These are phyloP conservation scores for Cheilosia urbana DNA, from an alignment of 2,888 invertebrate species.

Conservation along the genomic window DNA sequence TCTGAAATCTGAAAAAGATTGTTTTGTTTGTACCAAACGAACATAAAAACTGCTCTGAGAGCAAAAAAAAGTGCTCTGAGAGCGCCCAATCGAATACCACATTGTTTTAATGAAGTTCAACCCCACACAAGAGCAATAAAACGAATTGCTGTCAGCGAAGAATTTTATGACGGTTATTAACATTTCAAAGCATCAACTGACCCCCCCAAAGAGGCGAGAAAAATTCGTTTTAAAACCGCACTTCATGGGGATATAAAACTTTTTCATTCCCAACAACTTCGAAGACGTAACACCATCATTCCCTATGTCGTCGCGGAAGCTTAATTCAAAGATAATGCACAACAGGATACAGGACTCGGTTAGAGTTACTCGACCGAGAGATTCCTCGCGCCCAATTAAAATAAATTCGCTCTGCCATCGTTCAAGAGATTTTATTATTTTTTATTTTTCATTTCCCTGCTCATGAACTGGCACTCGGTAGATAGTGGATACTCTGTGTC, in stretches of 20 bases:
- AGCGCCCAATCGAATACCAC: too few species aligned
- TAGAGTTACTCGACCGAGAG: not conserved
- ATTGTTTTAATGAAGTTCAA: too few species aligned
- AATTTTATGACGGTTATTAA: not conserved
- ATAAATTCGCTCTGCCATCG: not conserved
- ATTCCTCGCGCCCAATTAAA: not conserved
- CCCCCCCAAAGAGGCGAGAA: not conserved
- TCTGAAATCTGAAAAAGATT: too few species aligned
- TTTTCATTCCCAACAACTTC: not conserved
- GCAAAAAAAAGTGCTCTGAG: too few species aligned
- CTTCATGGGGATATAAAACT: not conserved
- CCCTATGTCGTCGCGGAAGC: not conserved
- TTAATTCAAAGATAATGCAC: not conserved
- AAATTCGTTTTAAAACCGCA: not conserved
- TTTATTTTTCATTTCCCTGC: not conserved
- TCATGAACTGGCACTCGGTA: not conserved
- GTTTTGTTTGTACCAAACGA: too few species aligned
- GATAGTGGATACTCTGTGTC: slow-evolving; percentile 4
- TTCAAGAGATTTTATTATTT: too few species aligned
- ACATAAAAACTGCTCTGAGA: too few species aligned
- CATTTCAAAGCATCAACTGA: not conserved
- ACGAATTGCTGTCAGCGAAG: too few species aligned
- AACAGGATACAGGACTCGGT: not conserved
- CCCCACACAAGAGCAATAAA: too few species aligned
- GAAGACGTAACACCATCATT: not conserved